A percentile compares a stretch with the other conserved stretches of the same genome.
These are phyloP conservation scores for Idaea aversata DNA, from an alignment of 2,888 invertebrate species.

Conservation along the genomic window DNA sequence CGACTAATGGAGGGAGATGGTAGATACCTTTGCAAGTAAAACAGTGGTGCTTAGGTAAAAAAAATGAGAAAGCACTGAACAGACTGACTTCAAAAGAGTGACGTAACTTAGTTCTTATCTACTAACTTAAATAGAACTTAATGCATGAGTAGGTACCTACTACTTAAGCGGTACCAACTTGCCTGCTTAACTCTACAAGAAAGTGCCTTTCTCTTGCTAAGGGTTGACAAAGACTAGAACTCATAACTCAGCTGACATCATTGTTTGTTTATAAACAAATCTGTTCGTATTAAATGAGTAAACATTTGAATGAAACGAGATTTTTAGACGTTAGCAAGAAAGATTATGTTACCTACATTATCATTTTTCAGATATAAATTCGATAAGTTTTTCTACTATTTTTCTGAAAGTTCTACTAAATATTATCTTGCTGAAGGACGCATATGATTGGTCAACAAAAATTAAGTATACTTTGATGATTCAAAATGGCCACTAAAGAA, in stretches of 20 bases:
- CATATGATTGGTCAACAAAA: too few relatives aligned
- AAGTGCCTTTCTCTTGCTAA: conserved; percentile 74
- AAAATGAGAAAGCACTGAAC: neutral
- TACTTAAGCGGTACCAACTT: neutral
- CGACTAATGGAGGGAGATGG: too few relatives aligned
- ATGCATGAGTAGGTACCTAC: conserved; percentile 5
- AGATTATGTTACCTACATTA: neutral
- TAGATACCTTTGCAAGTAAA: too few relatives aligned
- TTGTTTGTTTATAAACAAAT: conserved; percentile 60
- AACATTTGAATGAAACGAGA: neutral
- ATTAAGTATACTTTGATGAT: too few relatives aligned
- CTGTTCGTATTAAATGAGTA: neutral
- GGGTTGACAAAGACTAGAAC: conserved; percentile 14
- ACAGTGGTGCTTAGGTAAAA: neutral
- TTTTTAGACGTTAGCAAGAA: neutral
- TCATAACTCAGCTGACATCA: neutral
- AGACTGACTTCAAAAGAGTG: conserved; percentile 16
- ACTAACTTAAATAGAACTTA: conserved; percentile 9
- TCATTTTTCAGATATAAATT: neutral
- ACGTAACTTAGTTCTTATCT: neutral
- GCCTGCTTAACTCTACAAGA: conserved; percentile 42
- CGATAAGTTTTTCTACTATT: neutral
- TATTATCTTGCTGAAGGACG: too few relatives aligned
- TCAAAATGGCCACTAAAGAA: too few relatives aligned
- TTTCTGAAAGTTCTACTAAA: neutral